These are phyloP conservation scores for Folsomia candida DNA, from an alignment of 2,888 invertebrate genomes.

Conservation along the genomic window DNA sequence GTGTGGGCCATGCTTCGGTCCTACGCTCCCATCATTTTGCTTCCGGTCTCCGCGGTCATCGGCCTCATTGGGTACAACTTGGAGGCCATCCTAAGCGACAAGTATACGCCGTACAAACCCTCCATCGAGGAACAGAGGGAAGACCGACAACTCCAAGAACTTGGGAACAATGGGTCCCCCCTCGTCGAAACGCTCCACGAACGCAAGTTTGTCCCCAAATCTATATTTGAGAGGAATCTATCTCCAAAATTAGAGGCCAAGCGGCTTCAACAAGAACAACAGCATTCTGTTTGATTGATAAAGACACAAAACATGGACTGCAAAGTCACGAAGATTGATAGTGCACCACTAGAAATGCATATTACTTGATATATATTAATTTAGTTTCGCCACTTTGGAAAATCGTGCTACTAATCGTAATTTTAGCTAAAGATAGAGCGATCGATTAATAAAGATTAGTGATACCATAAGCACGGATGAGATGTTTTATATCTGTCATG, in stretches of 20 bases:
- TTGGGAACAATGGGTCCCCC: slow-evolving; percentile 57
- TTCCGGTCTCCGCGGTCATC: slow-evolving; percentile 70
- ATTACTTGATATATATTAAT: too few relatives aligned
- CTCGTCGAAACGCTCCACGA: slow-evolving; percentile 68
- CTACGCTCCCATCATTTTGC: slow-evolving; percentile 74
- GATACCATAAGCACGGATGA: too few relatives aligned
- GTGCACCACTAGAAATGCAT: too few relatives aligned
- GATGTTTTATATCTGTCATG: too few relatives aligned
- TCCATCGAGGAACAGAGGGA: slow-evolving; percentile 71
- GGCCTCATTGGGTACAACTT: slow-evolving; percentile 77
- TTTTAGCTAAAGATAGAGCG: too few relatives aligned
- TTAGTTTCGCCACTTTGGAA: too few relatives aligned
- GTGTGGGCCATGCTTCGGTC: slow-evolving; percentile 64
- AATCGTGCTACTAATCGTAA: too few relatives aligned
- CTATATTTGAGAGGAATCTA: slow-evolving; percentile 57
- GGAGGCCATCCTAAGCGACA: slow-evolving; percentile 59
- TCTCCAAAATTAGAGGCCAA: slow-evolving; percentile 55
- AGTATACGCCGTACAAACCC: slow-evolving; percentile 57
- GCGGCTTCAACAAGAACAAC: too few relatives aligned
- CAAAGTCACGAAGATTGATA: too few relatives aligned
- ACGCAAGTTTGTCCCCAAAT: slow-evolving; percentile 58
- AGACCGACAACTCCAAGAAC: slow-evolving; percentile 65
- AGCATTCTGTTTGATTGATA: too few relatives aligned
- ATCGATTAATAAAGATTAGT: too few relatives aligned
- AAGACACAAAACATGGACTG: too few relatives aligned